Evolutionary conservation across 2,113 vertebrate species (phyloP).

Genomic region (cat (Felis catus)): DNA sequence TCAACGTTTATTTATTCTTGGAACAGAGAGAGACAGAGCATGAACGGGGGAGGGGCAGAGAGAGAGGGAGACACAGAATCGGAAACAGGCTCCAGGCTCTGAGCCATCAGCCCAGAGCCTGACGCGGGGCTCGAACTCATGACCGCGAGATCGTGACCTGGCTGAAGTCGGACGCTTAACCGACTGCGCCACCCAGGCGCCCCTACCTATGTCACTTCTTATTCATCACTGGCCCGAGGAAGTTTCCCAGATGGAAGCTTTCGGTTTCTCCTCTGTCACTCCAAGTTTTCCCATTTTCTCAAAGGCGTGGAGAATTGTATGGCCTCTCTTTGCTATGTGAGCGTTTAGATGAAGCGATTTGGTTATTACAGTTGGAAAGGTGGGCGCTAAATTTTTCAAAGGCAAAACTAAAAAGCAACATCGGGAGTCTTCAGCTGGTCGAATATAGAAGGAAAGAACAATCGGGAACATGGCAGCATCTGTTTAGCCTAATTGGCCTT

Average conservation of each 20-base stretch:
- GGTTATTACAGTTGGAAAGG: background rate
- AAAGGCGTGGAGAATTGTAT: background rate
- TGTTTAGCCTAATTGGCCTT: background rate
- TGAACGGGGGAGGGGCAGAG: too few relatives aligned
- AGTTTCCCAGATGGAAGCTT: background rate
- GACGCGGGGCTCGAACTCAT: too few relatives aligned
- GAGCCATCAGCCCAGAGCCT: too few relatives aligned
- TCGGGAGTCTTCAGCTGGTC: background rate
- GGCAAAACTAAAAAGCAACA: slow-evolving; percentile 18
- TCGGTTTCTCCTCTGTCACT: background rate
- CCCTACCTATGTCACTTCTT: background rate
- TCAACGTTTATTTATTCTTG: too few relatives aligned
- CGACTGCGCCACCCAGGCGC: too few relatives aligned
- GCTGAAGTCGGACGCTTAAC: too few relatives aligned
- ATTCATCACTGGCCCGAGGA: background rate
- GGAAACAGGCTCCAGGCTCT: too few relatives aligned
- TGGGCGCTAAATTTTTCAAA: background rate
- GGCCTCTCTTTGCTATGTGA: background rate
- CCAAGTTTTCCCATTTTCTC: background rate
- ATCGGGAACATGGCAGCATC: background rate
- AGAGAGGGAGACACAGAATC: too few relatives aligned
- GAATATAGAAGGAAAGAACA: background rate
- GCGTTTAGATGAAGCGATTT: background rate
- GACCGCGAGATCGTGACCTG: too few relatives aligned
- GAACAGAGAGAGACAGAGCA: too few relatives aligned